Conservation (phyloP, 1,140 invertebrate genomes). For the Pseudomyrmex dendroicus region DNA sequence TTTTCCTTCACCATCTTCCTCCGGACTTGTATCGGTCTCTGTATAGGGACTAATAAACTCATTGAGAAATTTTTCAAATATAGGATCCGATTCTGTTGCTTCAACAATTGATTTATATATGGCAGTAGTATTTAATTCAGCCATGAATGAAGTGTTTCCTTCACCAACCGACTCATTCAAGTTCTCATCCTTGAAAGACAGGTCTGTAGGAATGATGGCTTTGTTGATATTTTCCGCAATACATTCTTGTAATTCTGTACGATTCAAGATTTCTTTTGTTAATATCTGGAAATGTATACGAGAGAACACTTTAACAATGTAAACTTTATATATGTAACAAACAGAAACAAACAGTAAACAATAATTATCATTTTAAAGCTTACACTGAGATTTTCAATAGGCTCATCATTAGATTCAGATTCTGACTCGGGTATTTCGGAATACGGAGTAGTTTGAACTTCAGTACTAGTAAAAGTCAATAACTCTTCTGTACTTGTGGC, state of each 20-base stretch:
- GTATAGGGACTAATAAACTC: slow-evolving; percentile 79
- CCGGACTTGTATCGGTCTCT: slow-evolving; percentile 79
- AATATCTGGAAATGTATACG: slow-evolving; percentile 75
- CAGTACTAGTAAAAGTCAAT: slow-evolving; percentile 74
- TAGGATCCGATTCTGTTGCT: slow-evolving; percentile 83
- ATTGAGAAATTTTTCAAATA: slow-evolving; percentile 83
- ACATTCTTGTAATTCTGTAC: slow-evolving; percentile 83
- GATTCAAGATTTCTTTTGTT: slow-evolving; percentile 81
- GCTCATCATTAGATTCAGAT: slow-evolving; percentile 76
- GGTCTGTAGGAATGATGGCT: slow-evolving; percentile 77
- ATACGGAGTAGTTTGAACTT: slow-evolving; percentile 81
- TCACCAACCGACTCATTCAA: slow-evolving; percentile 71
- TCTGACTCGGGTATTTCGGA: slow-evolving; percentile 74
- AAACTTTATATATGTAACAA: background rate
- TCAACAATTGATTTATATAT: slow-evolving; percentile 78
- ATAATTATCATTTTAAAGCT: slow-evolving; percentile 43
- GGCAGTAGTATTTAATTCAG: slow-evolving; percentile 81
- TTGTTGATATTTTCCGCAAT: slow-evolving; percentile 85
- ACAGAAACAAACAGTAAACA: slow-evolving; percentile 36
- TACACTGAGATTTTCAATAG: slow-evolving; percentile 83
- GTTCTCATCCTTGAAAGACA: slow-evolving; percentile 71
- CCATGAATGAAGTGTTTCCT: slow-evolving; percentile 80
- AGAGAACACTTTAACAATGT: slow-evolving; percentile 43
- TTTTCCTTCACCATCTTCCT: slow-evolving; percentile 74
- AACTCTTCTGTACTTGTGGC: slow-evolving; percentile 82